Base-by-base conservation (phyloP, 2,888 invertebrate species). In the Augochlorella aurata region DNA sequence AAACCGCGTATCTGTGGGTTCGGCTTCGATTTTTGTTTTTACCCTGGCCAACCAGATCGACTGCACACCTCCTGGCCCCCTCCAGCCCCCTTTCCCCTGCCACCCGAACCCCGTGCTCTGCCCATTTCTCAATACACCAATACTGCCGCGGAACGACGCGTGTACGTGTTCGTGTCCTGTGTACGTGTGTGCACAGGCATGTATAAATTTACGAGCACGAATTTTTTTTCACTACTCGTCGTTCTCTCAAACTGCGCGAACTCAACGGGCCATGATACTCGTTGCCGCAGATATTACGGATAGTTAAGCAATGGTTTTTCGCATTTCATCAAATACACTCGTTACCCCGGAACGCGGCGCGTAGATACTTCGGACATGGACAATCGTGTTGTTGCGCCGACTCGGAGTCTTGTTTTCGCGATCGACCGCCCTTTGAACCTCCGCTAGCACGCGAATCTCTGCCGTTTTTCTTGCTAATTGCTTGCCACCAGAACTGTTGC, bases 11-110 rank as follows among this genome's bases (percentile, higher is more conserved):
- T 90, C 87, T 90, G 89, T 87, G 89, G 87, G 89, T 89, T 90
- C 90, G 89, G 91, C 84, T 82, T 89, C 90, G 91, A 91, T 90
- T 91, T 91, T 90, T 88, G 88, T 88, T 88, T 91, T 88, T 85
- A 80, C 82, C 83, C 81, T 77, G 84, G 71, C 85, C 87, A 85
- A 81, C 82, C 87, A 78, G 81, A 87, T 86, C 87, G 77, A 79
- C 78, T 86, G 79, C 63, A 73, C 84, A 80, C 71, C 76, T 77
- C 74, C 29, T 54, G 38, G 45, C 74, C 47, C 58, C 21, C 74
- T 5, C 73, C 38, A 75, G 10, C 61, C 61, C n/a, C 77, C 24
- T 50, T 54, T 10, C 65, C 58, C 38, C 49, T 58, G 38, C 50
- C 63, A 52, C 58, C 66, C 61, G 69, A 67, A 16, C 47, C 50